These are phyloP conservation scores for Archivesica marissinica DNA, from an alignment of 1,140 invertebrate genomes.

Conservation along the genomic window DNA sequence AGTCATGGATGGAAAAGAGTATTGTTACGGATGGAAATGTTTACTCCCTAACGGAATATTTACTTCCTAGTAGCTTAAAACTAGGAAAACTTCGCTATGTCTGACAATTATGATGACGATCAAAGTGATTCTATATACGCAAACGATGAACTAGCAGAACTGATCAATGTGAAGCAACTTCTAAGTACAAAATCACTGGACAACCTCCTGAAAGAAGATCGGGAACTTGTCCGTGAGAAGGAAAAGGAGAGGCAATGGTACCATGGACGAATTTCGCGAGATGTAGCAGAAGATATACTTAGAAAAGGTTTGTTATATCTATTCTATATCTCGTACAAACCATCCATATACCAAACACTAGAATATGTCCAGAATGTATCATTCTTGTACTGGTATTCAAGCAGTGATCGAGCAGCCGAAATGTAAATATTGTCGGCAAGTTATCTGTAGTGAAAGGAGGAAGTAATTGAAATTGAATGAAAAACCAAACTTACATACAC, in stretches of 20 bases:
- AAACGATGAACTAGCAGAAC: slow-evolving; percentile 36
- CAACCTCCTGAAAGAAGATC: slow-evolving; percentile 44
- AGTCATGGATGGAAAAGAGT: too few species aligned
- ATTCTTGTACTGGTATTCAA: too few species aligned
- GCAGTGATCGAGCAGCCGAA: too few species aligned
- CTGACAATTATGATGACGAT: slow-evolving; percentile 7
- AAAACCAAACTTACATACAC: too few species aligned
- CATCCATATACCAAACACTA: too few species aligned
- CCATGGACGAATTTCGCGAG: slow-evolving; percentile 51
- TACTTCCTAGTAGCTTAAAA: slow-evolving; percentile 23
- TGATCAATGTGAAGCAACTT: slow-evolving; percentile 24
- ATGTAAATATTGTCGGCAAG: too few species aligned
- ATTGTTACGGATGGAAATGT: too few species aligned
- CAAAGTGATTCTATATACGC: slow-evolving; percentile 48
- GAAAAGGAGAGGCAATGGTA: slow-evolving; percentile 46
- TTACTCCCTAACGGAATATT: not conserved
- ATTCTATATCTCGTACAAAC: too few species aligned
- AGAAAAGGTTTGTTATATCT: too few species aligned
- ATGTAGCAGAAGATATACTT: slow-evolving; percentile 52
- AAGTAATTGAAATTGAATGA: too few species aligned
- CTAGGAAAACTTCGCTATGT: not conserved
- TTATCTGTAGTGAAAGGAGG: too few species aligned
- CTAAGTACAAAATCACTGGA: slow-evolving; percentile 19
- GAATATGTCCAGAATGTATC: too few species aligned
- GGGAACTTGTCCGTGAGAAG: slow-evolving; percentile 21